Base-by-base conservation (phyloP, 64 coral and sea anemone genomes). In the Dendronephthya gigantea region DNA sequence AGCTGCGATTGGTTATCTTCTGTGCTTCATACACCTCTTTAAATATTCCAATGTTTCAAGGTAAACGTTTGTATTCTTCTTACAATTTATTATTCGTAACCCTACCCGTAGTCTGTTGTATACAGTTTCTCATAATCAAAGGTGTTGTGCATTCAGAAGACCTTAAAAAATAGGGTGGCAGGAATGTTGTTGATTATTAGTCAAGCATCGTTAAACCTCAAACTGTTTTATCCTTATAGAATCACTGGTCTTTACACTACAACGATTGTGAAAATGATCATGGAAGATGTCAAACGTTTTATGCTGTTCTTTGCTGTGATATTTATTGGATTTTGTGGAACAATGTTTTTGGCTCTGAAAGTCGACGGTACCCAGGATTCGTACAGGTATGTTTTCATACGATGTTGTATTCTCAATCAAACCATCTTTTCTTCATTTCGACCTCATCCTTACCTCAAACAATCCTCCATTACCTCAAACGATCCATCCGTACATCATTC, bases 231-330 rank as follows among this genome's bases (percentile, higher is more conserved):
- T 1, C 4, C 70, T 92, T 82, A 35, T 50, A 96, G 94, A 69
- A 88, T 83, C 9, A 88, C 90, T 39, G 94, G 94, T 1, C 59
- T 96, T 1, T 96, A 96, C 85, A 96, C 94, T 1, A 96, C 92
- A 35, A 96, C 90, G 0, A 70, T 96, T 40, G 90, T 85, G 2
- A 84, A 87, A 27, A 96, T 96, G 35, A 86, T 96, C 37, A 82
- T 31, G 28, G 30, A 58, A 49, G 94, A 96, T 34, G 84, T 96
- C 23, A 84, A 88, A 9, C 83, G 94, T 31, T 96, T 96, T 48
- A 28, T 96, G 40, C 51, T 82, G 6, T 84, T 90, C 33, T 96
- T 96, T 84, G 88, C 74, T 7, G 90, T 96, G 0, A 89, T 96
- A 9, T 96, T 87, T 74, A 40, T 96, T 30, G 90, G 90, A 0